Base-by-base conservation (phyloP, 2,888 invertebrate species). In the Plusia festucae region DNA sequence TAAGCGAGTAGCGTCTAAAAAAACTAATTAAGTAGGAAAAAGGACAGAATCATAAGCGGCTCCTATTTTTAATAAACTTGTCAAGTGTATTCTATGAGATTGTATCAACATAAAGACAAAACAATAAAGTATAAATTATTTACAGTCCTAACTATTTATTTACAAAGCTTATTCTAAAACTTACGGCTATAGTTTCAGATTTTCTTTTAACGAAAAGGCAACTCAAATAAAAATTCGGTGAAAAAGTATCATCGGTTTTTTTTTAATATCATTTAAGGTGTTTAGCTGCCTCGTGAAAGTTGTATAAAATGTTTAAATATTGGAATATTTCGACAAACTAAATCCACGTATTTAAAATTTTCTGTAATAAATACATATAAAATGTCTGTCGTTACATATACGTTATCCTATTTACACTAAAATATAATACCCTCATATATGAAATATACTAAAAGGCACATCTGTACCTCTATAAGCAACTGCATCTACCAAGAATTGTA, bases 371-470 rank as follows among this genome's bases (percentile, higher is more conserved):
- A 66, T 30, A 62, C 56, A 58, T 60, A 62, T 57, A 56, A 65
- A 52, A 66, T 51, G 60, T 74, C 56, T 60, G 49, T 53, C 15
- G 24, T 68, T 74, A 64, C 65, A 68, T 62, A 65, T 60, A 70
- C 63, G 53, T 68, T 82, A 77, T 76, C 74, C 65, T 93, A 93
- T 91, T 76, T 90, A 91, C 93, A 92, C 79, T 86, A 85, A 83
- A 81, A 85, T 85, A 88, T 88, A 89, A 87, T 92, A 93, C 92
- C 93, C 93, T 93, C 91, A 93, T 91, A 74, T 60, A 84, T 82
- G 82, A 87, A 88, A 88, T 89, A 86, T 65, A 85, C 81, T 90
- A 91, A 85, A 94, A 94, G 94, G 93, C 93, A 94, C 93, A 86
- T 74, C 88, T 88, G 94, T 94, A 93, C 94, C 94, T 91, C 78